These are phyloP conservation scores for Hypolimnas misippus DNA, from an alignment of 2,888 invertebrate genomes.

Conservation along the genomic window DNA sequence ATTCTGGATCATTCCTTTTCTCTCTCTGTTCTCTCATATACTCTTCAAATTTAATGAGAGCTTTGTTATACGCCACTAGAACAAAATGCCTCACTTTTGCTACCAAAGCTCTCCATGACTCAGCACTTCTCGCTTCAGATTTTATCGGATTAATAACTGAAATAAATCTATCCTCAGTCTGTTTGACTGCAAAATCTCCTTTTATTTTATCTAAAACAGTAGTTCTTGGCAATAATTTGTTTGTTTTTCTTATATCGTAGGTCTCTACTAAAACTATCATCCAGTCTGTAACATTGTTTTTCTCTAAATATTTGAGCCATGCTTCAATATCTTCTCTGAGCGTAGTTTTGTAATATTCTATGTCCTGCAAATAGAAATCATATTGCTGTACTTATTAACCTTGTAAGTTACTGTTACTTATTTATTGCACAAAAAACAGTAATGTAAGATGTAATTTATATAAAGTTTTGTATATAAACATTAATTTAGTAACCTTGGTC, in stretches of 20 bases:
- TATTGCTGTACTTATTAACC: neutral
- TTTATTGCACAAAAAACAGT: too few species aligned
- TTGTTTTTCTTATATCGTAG: constrained; percentile 94
- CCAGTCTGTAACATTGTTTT: constrained; percentile 93
- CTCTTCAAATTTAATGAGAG: constrained; percentile 94
- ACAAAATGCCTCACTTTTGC: constrained; percentile 92
- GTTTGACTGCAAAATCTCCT: constrained; percentile 96
- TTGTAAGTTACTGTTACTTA: neutral
- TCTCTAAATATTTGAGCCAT: constrained; percentile 92
- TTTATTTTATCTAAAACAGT: constrained; percentile 97
- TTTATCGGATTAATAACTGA: constrained; percentile 96
- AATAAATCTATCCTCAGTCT: constrained; percentile 91
- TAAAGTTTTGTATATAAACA: too few species aligned
- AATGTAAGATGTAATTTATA: too few species aligned
- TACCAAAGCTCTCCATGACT: constrained; percentile 95
- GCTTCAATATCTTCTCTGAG: constrained; percentile 94
- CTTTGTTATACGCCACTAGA: constrained; percentile 93
- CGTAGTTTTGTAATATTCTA: constrained; percentile 94
- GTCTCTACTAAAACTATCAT: constrained; percentile 96
- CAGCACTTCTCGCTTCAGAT: constrained; percentile 93
- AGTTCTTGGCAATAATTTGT: constrained; percentile 95
- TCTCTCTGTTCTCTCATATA: constrained; percentile 95
- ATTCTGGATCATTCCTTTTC: constrained; percentile 93
- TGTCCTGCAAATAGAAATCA: constrained; percentile 86
- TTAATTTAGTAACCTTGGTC: too few species aligned